phyloP scores from a whole-genome alignment of 2,113 vertebrate species.

The Gobius niger region DNA sequence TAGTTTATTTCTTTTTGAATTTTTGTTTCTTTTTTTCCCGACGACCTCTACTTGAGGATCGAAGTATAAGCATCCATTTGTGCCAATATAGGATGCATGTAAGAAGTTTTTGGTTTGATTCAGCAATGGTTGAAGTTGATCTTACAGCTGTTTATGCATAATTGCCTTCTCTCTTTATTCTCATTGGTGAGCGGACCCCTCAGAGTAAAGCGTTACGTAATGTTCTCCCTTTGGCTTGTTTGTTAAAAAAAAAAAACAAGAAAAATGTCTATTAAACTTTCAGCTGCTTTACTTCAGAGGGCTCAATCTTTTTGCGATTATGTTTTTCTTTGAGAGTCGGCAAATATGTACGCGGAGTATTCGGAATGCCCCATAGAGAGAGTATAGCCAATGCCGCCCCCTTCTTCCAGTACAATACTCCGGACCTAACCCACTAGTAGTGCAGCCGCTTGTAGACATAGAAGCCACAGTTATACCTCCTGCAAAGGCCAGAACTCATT shows the following conservation, averaged over 20 bases:
- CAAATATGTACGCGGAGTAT: slow-evolving; percentile 98
- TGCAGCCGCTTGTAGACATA: slow-evolving; percentile 73
- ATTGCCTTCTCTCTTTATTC: slow-evolving; percentile 99
- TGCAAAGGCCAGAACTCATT: slow-evolving; percentile 80
- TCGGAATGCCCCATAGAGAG: slow-evolving; percentile 94
- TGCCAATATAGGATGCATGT: slow-evolving; percentile 97
- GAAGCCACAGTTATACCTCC: slow-evolving; percentile 67
- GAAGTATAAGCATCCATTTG: slow-evolving; percentile 92
- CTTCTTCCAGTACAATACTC: slow-evolving; percentile 89
- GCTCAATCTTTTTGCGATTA: slow-evolving; percentile 72
- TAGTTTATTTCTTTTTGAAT: slow-evolving; percentile 77
- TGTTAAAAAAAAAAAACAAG: neutral
- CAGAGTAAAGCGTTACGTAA: slow-evolving; percentile 85
- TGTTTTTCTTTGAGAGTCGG: slow-evolving; percentile 88
- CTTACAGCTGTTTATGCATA: slow-evolving; percentile 85
- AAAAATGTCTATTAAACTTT: neutral
- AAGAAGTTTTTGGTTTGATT: slow-evolving; percentile 69
- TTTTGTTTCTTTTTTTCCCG: slow-evolving; percentile 56
- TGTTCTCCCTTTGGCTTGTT: neutral
- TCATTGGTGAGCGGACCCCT: slow-evolving; percentile 89
- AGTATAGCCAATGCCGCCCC: slow-evolving; percentile 83
- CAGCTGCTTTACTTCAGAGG: slow-evolving; percentile 79
- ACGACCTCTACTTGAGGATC: slow-evolving; percentile 86
- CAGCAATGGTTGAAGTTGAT: slow-evolving; percentile 58
- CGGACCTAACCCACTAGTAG: slow-evolving; percentile 66